Conservation (phyloP, 2,113 vertebrate species). For the Ictalurus furcatus region DNA sequence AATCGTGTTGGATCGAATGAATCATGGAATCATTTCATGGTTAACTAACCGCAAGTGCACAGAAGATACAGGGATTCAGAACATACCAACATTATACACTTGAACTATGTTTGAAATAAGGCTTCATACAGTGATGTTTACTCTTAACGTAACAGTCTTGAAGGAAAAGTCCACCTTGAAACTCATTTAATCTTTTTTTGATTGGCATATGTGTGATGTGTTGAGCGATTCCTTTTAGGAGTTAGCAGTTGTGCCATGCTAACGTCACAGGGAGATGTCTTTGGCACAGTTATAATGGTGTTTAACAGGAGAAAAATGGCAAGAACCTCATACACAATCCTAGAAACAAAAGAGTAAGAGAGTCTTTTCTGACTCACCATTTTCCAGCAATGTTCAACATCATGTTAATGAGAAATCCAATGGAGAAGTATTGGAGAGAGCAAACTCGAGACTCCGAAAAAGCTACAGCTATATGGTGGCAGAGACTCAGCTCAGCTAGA, state of each 20-base stretch:
- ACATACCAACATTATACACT: neutral
- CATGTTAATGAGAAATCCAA: neutral
- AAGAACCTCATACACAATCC: neutral
- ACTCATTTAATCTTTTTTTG: neutral
- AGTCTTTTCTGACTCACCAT: neutral
- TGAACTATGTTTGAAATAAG: neutral
- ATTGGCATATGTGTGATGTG: neutral
- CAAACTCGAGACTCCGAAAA: neutral
- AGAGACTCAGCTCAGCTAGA: neutral
- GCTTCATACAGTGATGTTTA: neutral
- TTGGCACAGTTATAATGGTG: neutral
- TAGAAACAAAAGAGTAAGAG: neutral
- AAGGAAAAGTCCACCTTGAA: neutral
- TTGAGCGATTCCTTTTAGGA: neutral
- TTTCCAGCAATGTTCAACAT: neutral
- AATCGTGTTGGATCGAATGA: conserved; percentile 2
- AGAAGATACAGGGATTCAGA: neutral
- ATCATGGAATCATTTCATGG: conserved; percentile 27
- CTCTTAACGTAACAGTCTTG: neutral
- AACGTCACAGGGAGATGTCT: neutral
- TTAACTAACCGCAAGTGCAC: conserved; percentile 32
- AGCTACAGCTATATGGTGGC: neutral
- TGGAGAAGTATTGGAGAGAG: no score
- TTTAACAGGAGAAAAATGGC: neutral
- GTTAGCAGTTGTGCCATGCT: neutral